Base-by-base conservation (phyloP, 2,113 vertebrate species). In the Dermatemys mawii region DNA sequence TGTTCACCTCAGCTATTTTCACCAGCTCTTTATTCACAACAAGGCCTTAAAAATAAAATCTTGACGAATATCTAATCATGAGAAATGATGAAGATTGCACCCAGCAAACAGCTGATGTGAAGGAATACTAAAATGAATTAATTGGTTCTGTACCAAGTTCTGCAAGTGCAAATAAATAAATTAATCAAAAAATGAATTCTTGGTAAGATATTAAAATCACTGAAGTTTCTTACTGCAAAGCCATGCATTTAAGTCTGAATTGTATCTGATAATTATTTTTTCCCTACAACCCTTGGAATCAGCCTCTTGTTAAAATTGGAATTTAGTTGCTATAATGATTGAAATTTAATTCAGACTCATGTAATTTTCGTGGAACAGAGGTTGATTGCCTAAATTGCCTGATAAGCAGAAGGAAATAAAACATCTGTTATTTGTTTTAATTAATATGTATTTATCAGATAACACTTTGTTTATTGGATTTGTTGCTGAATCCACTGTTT, bases 341-440 rank as follows among this genome's bases (percentile, higher is more conserved):
- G 73, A 94, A 96, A 94, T 93, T 95, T 94, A 95, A 94, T 93
- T 97, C 21, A 91, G 92, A 60, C 26, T 81, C 13, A 54, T 86
- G n/a, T n/a, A 93, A 85, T 96, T 96, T 96, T 96, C 17, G 79
- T 87, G 32, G 55, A 87, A 97, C 44, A 94, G 86, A 94, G 11
- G 14, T 78, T 97, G 24, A 90, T 84, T 97, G 35, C 14, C 73
- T 57, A 90, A 92, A 95, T 88, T 92, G 4, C 5, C 76, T 67
- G 83, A 24, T 75, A 55, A 94, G 11, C 22, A 96, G 14, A 78
- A 81, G 78, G 8, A 97, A 89, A 6, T 78, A 54, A 96, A 94
- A 93, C 79, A 86, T 83, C 60, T 97, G 83, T 89, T 94, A 84
- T 85, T 95, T 95, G 80, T 91, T 96, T 90, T 51, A 96, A 94